A percentile compares a stretch with the other conserved stretches of the same genome.
Evolutionary conservation across 2,888 invertebrate species (phyloP).

Genomic region (Tetanocera ferruginea): DNA sequence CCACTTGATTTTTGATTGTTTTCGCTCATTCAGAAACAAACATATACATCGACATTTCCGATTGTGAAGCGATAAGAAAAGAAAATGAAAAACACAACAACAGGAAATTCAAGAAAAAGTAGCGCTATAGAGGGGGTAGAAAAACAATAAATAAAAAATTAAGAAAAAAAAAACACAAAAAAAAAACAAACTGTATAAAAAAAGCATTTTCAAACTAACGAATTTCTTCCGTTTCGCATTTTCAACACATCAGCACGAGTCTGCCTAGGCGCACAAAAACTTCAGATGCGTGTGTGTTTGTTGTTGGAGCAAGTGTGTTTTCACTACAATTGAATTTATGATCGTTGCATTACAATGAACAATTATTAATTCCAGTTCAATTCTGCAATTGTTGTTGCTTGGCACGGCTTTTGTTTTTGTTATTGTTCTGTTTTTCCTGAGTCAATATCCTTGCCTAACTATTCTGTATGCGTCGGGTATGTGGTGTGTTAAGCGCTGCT

Average conservation of each 20-base stretch:
- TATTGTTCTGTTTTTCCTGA: neutral
- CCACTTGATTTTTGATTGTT: neutral
- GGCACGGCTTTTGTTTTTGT: neutral
- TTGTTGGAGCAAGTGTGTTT: neutral
- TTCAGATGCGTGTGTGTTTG: no score
- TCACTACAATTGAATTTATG: constrained; percentile 26
- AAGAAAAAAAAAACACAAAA: no score
- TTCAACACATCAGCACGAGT: constrained; percentile 24
- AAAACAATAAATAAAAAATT: neutral
- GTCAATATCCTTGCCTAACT: neutral
- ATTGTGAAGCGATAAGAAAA: neutral
- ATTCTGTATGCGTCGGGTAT: no score
- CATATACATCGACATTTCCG: neutral
- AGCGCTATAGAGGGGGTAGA: neutral
- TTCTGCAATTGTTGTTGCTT: neutral
- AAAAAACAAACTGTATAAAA: neutral
- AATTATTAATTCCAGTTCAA: constrained; percentile 19
- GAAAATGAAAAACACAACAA: neutral
- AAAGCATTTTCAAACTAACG: constrained; percentile 9
- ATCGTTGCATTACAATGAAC: constrained; percentile 26
- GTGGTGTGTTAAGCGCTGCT: no score
- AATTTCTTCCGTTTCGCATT: constrained; percentile 24
- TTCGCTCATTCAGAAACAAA: neutral
- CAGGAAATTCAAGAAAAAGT: neutral
- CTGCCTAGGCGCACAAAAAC: neutral